Evolutionary conservation across 2,888 invertebrate genomes (phyloP), one percentile per base, ranked within the genome.

Genomic region (Eupithecia insigniata): DNA sequence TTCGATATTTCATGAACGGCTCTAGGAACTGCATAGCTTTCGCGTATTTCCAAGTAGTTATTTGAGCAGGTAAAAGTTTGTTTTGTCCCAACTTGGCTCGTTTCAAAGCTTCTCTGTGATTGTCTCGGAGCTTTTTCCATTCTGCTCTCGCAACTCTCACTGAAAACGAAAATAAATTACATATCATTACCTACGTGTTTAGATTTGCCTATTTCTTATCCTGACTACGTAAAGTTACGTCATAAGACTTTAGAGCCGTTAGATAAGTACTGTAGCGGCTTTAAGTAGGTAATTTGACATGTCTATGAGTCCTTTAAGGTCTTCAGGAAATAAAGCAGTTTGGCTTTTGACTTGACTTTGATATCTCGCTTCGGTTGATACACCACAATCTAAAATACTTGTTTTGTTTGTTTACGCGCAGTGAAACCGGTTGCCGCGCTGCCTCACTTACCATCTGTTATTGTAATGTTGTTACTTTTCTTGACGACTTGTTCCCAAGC

Each of bases 41-140:
- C 16, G 92, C 93, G 72, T 93, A 93, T 76, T 93, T 93, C 93
- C 93, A 93, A 12, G 92, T 93, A 2, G 93, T 93, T 36, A 93
- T 90, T 79, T 92, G 92, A 32, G 93, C 92, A 0, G 93, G 93
- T 55, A 93, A 78, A 67, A 93, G 81, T 82, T 93, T 92, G 75
- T 93, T 93, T 76, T 91, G 92, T 6, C 93, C 93, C 7, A 93
- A 83, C 78, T 93, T 93, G 0, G 93, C 93, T 76, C 93, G 84
- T 75, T 92, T 93, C 10, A 93, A 83, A 4, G 93, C 93, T 75
- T 93, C 92, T 32, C 93, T 80, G 71, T 93, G 93, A 75, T 92
- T 93, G 78, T 93, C 93, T 2, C 93, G 87, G 32, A 93, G 86
- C 78, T 91, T 92, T 69, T 92, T 90, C 93, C 93, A 93, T 83